phyloP scores from a whole-genome alignment of 2,888 invertebrate species.

The Cotesia congregata region DNA sequence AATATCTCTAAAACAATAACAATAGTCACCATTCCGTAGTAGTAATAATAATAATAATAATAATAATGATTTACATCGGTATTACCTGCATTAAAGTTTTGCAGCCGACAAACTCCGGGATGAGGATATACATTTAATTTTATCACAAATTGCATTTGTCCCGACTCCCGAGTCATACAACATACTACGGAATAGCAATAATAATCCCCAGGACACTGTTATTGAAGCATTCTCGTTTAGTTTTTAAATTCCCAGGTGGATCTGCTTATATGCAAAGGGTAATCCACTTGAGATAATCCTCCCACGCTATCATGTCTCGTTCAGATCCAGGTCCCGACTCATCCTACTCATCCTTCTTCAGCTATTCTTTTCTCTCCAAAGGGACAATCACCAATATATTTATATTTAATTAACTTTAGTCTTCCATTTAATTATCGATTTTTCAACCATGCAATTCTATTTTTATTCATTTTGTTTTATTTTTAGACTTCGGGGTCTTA shows the following conservation, averaged over 20 bases:
- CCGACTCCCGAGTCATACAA: neutral
- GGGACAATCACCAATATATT: neutral
- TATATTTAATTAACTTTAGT: neutral
- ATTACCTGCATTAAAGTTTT: neutral
- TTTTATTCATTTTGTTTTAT: too few relatives aligned
- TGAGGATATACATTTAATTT: constrained; percentile 9
- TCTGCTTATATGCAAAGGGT: constrained; percentile 32
- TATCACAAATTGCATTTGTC: neutral
- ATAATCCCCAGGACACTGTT: neutral
- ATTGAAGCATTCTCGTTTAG: too few relatives aligned
- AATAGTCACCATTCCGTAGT: too few relatives aligned
- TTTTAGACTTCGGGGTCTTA: too few relatives aligned
- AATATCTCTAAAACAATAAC: constrained; percentile 53
- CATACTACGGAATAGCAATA: too few relatives aligned
- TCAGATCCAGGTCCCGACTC: neutral
- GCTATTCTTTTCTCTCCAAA: constrained; percentile 9
- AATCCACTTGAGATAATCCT: constrained; percentile 53
- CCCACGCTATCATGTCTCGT: constrained; percentile 40
- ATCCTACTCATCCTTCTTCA: constrained; percentile 17
- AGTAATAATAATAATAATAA: constrained; percentile 30
- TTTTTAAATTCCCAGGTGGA: constrained; percentile 30
- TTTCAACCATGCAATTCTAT: too few relatives aligned
- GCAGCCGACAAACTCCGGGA: neutral
- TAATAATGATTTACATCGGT: constrained; percentile 5
- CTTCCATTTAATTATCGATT: neutral